Base-by-base conservation (phyloP, 2,888 invertebrate species). In the Plagodis pulveraria region DNA sequence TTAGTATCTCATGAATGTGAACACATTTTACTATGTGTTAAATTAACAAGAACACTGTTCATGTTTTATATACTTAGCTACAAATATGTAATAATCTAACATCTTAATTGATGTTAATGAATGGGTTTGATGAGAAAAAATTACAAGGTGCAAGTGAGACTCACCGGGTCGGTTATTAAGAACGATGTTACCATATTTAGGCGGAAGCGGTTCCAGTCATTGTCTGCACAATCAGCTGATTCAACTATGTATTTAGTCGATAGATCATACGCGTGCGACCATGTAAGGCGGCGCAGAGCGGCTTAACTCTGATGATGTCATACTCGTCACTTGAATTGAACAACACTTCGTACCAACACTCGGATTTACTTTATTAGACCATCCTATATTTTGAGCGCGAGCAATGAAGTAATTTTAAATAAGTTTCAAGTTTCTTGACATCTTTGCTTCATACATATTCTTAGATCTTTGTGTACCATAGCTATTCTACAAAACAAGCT, bases 221-320 rank as follows among this genome's bases (percentile, higher is more conserved):
- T 62, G 60, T 57, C 64, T 57, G 48, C 53, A 72, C 74, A 74
- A 83, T 87, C 90, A 90, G 87, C 87, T 89, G 90, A 81, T 83
- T 74, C 71, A 75, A 73, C 74, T 71, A 70, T 72, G 76, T 77
- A 77, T 74, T n/a, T 78, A 79, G 75, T 72, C 78, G 78, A 86
- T 88, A 86, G 83, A 89, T 89, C 89, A 90, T 89, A 87, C 83
- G 74, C 80, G 71, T 79, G 81, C 81, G 80, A 80, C 91, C 91
- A 86, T 89, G 86, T 91, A 90, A 80, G 91, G 91, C 77, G 72
- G 80, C 77, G 80, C 80, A 10, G 40, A 2, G 36, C 75, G 80
- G 81, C 83, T 82, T 77, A 77, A 83, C 80, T 84, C 78, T 78
- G 87, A 79, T 91, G 91, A 91, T 89, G 89, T 89, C 91, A 91